These are phyloP conservation scores for Acanthaster planci DNA, from an alignment of 35 echinoderm and acorn worm species.

Conservation along the genomic window DNA sequence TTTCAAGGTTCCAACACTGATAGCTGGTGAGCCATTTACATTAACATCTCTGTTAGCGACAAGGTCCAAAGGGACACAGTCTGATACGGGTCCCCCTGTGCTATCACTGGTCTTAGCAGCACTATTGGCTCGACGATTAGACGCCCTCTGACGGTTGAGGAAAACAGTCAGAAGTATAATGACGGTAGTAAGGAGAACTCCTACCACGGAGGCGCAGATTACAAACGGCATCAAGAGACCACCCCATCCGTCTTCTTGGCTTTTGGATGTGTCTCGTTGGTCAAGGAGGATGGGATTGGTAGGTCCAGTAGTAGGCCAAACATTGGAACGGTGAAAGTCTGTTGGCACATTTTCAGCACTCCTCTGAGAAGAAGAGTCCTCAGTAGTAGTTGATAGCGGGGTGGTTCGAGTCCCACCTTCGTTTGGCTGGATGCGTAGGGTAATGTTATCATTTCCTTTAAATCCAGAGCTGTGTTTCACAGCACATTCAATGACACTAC, in stretches of 20 bases:
- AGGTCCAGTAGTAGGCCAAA: neutral
- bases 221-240: slow-evolving; percentile 2
- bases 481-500: neutral
- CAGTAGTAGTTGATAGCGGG: neutral
- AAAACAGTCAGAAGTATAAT: slow-evolving; percentile 10
- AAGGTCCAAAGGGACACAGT: neutral
- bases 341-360: neutral
- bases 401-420: neutral
- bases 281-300: neutral
- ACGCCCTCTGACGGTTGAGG: neutral
- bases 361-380: neutral
- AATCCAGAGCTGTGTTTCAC: slow-evolving; percentile 7
- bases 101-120: neutral
- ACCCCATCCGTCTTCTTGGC: neutral
- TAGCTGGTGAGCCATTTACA: neutral
- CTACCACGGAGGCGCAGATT: slow-evolving; percentile 12
- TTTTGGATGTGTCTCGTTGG: neutral
- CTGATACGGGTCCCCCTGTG: neutral
- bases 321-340: neutral
- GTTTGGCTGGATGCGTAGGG: neutral
- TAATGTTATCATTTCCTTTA: slow-evolving; percentile 22
- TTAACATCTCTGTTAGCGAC: neutral
- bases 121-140: neutral
- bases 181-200: neutral
- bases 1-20: slow-evolving; percentile 21